phyloP scores from a whole-genome alignment of 1,140 invertebrate species.

The Battus philenor region DNA sequence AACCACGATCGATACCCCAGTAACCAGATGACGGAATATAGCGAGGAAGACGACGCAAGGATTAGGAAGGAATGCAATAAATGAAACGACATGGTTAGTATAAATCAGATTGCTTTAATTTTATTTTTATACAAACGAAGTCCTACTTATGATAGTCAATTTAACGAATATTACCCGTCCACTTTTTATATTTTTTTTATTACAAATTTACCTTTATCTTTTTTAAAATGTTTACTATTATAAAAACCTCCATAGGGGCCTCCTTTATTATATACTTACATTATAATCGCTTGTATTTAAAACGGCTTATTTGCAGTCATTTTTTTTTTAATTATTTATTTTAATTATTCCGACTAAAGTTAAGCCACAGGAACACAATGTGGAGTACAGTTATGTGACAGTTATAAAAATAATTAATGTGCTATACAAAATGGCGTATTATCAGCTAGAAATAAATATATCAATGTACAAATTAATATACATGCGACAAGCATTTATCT shows the following conservation, averaged over 20 bases:
- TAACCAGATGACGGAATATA: too few relatives aligned
- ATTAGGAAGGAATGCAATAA: slow-evolving; percentile 1
- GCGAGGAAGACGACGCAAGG: too few relatives aligned
- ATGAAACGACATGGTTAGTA: slow-evolving; percentile 58
- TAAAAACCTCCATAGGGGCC: slow-evolving; percentile 76
- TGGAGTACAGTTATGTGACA: slow-evolving; percentile 35
- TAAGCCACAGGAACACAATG: slow-evolving; percentile 66
- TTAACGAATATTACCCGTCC: slow-evolving; percentile 74
- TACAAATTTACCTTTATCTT: slow-evolving; percentile 74
- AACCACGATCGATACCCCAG: too few relatives aligned
- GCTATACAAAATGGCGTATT: slow-evolving; percentile 18
- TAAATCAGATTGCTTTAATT: slow-evolving; percentile 77
- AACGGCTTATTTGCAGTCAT: slow-evolving; percentile 64
- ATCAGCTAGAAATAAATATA: slow-evolving; percentile 5
- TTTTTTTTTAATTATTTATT: slow-evolving; percentile 49
- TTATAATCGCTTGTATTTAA: slow-evolving; percentile 56
- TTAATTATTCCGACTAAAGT: slow-evolving; percentile 55
- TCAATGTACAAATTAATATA: not conserved
- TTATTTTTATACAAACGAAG: slow-evolving; percentile 77
- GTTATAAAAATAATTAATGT: slow-evolving; percentile 24
- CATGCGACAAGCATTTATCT: slow-evolving; percentile 2
- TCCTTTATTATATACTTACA: slow-evolving; percentile 67
- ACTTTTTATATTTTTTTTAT: slow-evolving; percentile 55
- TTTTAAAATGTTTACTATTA: slow-evolving; percentile 67
- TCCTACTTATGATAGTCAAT: slow-evolving; percentile 73